phyloP scores from a whole-genome alignment of 2,113 vertebrate genomes.

The Chionomys nivalis region DNA sequence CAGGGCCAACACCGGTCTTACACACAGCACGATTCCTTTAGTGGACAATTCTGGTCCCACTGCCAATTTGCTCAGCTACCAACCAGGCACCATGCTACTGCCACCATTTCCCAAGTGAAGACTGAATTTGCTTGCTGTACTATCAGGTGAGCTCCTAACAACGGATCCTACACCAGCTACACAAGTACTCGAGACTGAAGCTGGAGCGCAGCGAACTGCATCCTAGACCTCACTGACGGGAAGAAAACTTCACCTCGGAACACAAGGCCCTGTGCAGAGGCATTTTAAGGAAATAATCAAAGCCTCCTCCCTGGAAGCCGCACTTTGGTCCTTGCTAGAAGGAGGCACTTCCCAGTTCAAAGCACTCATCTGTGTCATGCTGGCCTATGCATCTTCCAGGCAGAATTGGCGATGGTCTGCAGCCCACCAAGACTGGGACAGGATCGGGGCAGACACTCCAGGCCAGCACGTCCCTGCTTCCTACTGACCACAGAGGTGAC shows the following conservation, averaged over 20 bases:
- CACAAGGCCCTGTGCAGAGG: accelerated
- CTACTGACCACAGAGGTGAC: accelerated
- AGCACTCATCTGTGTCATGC: accelerated
- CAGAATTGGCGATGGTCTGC: accelerated
- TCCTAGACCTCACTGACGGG: neutral
- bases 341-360: accelerated
- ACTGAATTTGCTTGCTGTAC: neutral
- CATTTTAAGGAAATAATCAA: too few species aligned
- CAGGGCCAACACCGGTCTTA: accelerated
- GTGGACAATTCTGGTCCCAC: neutral
- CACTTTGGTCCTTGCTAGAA: accelerated
- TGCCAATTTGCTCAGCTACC: neutral
- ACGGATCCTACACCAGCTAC: neutral
- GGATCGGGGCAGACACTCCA: neutral
- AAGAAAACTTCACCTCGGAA: accelerated
- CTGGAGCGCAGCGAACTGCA: accelerated
- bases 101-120: too few species aligned
- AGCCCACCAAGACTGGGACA: accelerated
- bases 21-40: accelerated
- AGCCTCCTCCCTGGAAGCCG: accelerated
- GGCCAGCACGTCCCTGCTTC: too few species aligned
- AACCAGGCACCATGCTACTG: accelerated
- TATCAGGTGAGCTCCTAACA: neutral
- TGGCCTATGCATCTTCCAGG: neutral
- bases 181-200: neutral